Evolutionary conservation across 2,113 vertebrate genomes (phyloP), one percentile per base, ranked within the genome.

Genomic region (Meriones unguiculatus): DNA sequence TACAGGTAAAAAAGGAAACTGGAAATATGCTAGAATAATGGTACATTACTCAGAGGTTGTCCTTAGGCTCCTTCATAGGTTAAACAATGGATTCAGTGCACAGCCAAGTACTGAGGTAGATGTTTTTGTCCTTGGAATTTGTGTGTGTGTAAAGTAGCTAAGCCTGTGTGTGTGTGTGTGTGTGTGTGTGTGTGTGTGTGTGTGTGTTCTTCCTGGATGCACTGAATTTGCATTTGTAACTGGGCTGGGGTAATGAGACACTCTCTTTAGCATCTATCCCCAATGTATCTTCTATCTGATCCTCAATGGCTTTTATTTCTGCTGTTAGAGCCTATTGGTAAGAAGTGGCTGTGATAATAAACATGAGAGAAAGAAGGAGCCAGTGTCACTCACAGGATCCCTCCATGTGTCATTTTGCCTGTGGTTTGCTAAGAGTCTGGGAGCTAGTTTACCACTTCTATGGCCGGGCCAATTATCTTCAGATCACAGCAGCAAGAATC

Each of bases 381-480:
- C 46, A 59, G 59, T 5, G 70, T 11, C 59, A 85, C 70, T 7
- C 2, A 28, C 20, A 2, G 90, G 65, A 67, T 78, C 96, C 96
- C 96, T 97, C 95, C 32, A 77, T 25, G 85, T 95, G 94, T 98
- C 97, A 95, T 96, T 93, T 94, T 94, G 81, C 87, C 95, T 92
- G 88, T 6, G 7, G 92, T 97, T 92, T 91, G 96, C 84, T 87
- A 65, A 95, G 95, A 95, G 82, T 67, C 91, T 97, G 97, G 90
- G 93, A 92, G 97, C 96, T 87, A 67, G 62, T 75, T 87, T 92
- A 87, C 75, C 5, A 0, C 82, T 73, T 41, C 92, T 4, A 35
- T 0, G 77, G 96, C 97, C 90, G 75, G 65, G 32, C 96, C 97
- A 98, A 98, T 98, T 98, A 98, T 97, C 89, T 97, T 91, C 96